Conservation (phyloP, 2,113 vertebrate species). For the Centropristis striata region DNA sequence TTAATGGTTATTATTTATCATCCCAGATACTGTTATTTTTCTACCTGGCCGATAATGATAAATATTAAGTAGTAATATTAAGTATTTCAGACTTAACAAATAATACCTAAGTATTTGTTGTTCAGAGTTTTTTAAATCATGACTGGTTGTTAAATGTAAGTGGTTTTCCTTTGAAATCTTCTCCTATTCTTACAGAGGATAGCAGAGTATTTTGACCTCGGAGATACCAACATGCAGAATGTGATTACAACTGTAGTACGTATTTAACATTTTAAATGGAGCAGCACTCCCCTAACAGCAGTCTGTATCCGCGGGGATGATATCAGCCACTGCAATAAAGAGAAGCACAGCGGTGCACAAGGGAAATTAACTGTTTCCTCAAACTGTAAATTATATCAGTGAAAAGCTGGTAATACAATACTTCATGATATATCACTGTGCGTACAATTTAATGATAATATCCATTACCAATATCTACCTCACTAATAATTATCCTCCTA, state of each 20-base stretch:
- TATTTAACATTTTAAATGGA: slow-evolving; percentile 61
- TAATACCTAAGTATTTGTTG: background rate
- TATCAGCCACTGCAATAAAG: slow-evolving; percentile 57
- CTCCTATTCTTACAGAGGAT: background rate
- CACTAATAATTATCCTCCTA: slow-evolving; percentile 32
- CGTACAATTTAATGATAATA: slow-evolving; percentile 14
- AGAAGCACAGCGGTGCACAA: slow-evolving; percentile 29
- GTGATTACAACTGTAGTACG: slow-evolving; percentile 39
- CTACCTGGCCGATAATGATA: too few species aligned
- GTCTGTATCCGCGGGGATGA: slow-evolving; percentile 41
- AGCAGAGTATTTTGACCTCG: slow-evolving; percentile 2
- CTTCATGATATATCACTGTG: slow-evolving; percentile 1
- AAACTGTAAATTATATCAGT: slow-evolving; percentile 54
- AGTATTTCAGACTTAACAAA: background rate
- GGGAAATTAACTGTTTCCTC: slow-evolving; percentile 67
- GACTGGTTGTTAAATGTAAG: background rate
- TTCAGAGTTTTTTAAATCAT: background rate
- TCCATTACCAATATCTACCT: slow-evolving; percentile 32
- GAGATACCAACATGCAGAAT: slow-evolving; percentile 19
- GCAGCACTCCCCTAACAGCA: slow-evolving; percentile 27
- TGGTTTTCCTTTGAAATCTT: background rate
- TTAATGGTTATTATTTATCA: too few species aligned
- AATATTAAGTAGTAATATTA: too few species aligned
- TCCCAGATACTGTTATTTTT: too few species aligned
- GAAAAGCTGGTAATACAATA: slow-evolving; percentile 42